phyloP scores from a whole-genome alignment of 2,113 vertebrate genomes.

The Pelusios castaneus region DNA sequence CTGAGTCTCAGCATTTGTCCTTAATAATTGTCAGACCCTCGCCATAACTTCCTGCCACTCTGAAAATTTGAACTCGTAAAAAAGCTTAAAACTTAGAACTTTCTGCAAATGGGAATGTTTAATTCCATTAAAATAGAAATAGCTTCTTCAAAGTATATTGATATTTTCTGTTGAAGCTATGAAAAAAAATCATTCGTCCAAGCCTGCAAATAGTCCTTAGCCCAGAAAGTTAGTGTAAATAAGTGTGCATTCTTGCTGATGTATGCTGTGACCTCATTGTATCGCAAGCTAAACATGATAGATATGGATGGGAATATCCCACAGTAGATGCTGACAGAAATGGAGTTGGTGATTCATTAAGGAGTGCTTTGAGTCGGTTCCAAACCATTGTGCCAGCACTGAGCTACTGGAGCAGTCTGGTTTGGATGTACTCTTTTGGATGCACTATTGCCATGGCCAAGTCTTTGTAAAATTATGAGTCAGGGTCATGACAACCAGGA shows the following conservation, averaged over 20 bases:
- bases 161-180: not conserved
- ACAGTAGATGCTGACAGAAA: not conserved
- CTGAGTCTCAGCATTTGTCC: not conserved
- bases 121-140: not conserved
- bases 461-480: not conserved
- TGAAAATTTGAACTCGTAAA: not conserved
- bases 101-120: not conserved
- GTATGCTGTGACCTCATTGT: not conserved
- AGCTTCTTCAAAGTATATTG: not conserved
- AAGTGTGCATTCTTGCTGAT: not conserved
- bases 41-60: not conserved
- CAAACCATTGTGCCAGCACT: not conserved
- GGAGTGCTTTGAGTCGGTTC: not conserved
- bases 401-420: not conserved
- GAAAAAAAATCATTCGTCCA: not conserved
- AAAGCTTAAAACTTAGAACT: not conserved
- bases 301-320: not conserved
- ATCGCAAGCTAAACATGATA: not conserved
- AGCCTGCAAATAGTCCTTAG: not conserved
- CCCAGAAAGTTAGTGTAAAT: not conserved
- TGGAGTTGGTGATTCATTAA: not conserved
- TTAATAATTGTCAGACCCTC: not conserved
- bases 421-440: accelerated
- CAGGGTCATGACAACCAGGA: not conserved
- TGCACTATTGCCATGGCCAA: not conserved